These are phyloP conservation scores for Calliphora vomitoria DNA, from an alignment of 2,888 invertebrate genomes.

Conservation along the genomic window DNA sequence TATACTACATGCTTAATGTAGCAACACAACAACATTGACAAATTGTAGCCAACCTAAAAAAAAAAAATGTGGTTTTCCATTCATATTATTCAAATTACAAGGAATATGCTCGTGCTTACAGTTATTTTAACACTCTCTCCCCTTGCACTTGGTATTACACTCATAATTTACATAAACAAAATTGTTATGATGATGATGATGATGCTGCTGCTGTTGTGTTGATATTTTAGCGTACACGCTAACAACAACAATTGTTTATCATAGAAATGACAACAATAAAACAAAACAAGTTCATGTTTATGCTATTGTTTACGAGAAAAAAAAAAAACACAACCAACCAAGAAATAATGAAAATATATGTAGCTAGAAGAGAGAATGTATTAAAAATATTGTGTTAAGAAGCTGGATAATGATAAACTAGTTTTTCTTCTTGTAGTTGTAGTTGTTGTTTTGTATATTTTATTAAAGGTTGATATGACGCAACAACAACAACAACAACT, in stretches of 20 bases:
- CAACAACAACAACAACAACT: constrained; percentile 12
- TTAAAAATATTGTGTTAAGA: constrained; percentile 46
- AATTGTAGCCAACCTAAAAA: background rate
- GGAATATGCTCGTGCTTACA: background rate
- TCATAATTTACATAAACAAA: constrained; percentile 8
- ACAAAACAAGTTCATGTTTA: background rate
- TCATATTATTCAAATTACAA: constrained; percentile 36
- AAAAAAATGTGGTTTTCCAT: constrained; percentile 11
- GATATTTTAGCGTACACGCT: background rate
- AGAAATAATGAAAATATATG: background rate
- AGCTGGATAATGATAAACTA: constrained; percentile 42
- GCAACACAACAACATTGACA: constrained; percentile 1
- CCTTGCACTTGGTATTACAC: background rate
- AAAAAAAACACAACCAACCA: background rate
- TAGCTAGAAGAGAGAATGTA: background rate
- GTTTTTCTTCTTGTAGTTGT: background rate
- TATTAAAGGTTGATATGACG: constrained; percentile 11
- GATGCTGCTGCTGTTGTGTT: background rate
- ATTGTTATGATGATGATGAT: background rate
- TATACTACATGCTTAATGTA: background rate
- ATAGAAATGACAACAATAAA: background rate
- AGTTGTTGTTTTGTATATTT: constrained; percentile 2
- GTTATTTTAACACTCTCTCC: background rate
- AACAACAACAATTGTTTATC: background rate
- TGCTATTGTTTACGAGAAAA: background rate